Conservation (phyloP, 2,888 invertebrate species). For the Orchesellides sinensis region DNA sequence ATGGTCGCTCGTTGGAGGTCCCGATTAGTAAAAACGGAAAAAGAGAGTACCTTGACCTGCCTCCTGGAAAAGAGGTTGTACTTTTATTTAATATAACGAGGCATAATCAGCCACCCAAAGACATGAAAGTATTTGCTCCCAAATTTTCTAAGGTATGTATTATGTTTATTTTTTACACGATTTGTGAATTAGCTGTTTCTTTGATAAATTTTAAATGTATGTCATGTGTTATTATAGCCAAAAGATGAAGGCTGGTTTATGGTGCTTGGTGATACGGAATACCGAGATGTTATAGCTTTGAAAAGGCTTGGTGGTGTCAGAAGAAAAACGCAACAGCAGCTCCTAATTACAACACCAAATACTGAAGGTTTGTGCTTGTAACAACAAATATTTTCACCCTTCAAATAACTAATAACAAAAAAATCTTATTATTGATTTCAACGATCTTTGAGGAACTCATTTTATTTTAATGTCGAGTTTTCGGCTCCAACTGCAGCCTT, state of each 20-base stretch:
- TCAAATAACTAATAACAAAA: not conserved
- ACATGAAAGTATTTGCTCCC: slow-evolving; percentile 85
- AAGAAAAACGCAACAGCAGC: slow-evolving; percentile 67
- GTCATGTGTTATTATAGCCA: slow-evolving; percentile 52
- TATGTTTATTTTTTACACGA: not conserved
- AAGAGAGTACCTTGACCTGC: slow-evolving; percentile 68
- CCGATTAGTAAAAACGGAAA: slow-evolving; percentile 41
- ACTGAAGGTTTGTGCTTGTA: slow-evolving; percentile 54
- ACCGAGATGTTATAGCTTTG: slow-evolving; percentile 87
- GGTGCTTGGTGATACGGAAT: slow-evolving; percentile 85
- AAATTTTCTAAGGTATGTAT: slow-evolving; percentile 85
- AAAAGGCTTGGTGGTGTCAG: slow-evolving; percentile 83
- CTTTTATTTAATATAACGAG: slow-evolving; percentile 64
- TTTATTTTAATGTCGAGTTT: too few species aligned
- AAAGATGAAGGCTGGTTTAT: slow-evolving; percentile 98
- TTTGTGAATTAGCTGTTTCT: not conserved
- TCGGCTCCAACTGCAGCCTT: too few species aligned
- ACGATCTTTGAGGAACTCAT: too few species aligned
- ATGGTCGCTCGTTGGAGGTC: slow-evolving; percentile 61
- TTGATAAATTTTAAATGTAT: not conserved
- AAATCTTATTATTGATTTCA: not conserved
- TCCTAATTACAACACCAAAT: slow-evolving; percentile 67
- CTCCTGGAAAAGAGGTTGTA: slow-evolving; percentile 68
- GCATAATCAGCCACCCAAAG: slow-evolving; percentile 76
- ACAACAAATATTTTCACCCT: not conserved